These are phyloP conservation scores for Epirrhoe alternata DNA, from an alignment of 2,888 invertebrate genomes.

Conservation along the genomic window DNA sequence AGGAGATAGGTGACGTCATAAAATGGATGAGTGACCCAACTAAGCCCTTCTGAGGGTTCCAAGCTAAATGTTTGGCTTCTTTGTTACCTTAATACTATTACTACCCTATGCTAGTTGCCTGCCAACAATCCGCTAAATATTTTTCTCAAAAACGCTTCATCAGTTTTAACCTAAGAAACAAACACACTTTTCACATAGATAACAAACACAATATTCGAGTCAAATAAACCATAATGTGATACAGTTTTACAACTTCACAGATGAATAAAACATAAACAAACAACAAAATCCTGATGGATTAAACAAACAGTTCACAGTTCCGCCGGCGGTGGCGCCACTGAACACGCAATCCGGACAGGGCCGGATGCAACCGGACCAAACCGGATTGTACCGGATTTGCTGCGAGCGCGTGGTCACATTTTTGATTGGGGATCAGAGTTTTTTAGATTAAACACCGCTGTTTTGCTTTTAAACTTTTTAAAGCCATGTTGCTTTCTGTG, in stretches of 20 bases:
- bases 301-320: conserved; percentile 4
- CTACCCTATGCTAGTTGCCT: no score
- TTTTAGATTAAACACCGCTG: background rate
- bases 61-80: no score
- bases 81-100: no score
- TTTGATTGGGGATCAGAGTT: background rate
- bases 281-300: conserved; percentile 6
- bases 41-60: no score
- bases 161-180: no score
- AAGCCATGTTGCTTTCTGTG: background rate
- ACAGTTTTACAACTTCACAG: background rate
- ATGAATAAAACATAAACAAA: conserved; percentile 7
- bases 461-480: background rate
- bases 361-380: background rate
- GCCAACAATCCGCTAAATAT: no score
- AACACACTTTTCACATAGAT: background rate
- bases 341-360: background rate
- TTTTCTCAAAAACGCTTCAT: no score
- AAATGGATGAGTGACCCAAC: no score
- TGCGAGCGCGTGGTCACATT: background rate
- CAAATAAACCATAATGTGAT: background rate
- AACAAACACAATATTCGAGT: background rate
- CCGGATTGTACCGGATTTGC: background rate
- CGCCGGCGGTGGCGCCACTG: background rate
- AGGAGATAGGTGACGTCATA: no score